Base-by-base conservation (phyloP, 2,888 invertebrate genomes). In the Petrolisthes manimaculis region DNA sequence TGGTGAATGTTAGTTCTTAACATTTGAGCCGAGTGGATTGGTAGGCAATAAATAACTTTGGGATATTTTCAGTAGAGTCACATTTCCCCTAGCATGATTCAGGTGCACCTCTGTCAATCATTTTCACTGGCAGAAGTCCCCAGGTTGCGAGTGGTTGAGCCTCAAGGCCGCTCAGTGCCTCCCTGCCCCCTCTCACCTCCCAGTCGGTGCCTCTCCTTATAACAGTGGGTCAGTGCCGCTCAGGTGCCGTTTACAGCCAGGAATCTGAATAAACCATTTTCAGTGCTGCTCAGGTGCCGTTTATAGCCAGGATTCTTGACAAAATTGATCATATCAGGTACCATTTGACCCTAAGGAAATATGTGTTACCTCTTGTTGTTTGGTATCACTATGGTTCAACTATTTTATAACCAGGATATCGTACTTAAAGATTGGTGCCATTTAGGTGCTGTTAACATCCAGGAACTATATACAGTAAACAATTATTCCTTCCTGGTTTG, bases 121-220 rank as follows among this genome's bases (percentile, higher is more conserved):
- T 61, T 61, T 88, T 88, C 88, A 79, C 88, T 77, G 71, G 88
- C 61, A 80, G 88, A 77, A 80, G 84, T 84, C 79, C 84, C 74
- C 69, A 83, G 88, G 88, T 79, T 69, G 53, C 56, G 24, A 80
- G 67, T 79, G 86, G 86, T 69, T 83, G 83, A 61, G 37, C 37
- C 37, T 37, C 12, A 61, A 12, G 61, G 9, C 12, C 69, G 61
- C 56, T 37, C 71, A 55, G 79, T 85, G 85, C 86, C 86, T 81
- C 85, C 77, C 80, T 21, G 55, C 56, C 84, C 69, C 79, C 74
- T 79, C 74, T 74, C n/a, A 61, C 84, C 84, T 74, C 37, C 61
- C 84, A 54, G 24, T 78, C 78, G 77, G 84, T 84, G 84, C 84
- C 84, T 78, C 84, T 84, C 77, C 24, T 84, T 77, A 18, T 61